Evolutionary conservation across 1,140 invertebrate genomes (phyloP).

Genomic region (Whitmania pigra): DNA sequence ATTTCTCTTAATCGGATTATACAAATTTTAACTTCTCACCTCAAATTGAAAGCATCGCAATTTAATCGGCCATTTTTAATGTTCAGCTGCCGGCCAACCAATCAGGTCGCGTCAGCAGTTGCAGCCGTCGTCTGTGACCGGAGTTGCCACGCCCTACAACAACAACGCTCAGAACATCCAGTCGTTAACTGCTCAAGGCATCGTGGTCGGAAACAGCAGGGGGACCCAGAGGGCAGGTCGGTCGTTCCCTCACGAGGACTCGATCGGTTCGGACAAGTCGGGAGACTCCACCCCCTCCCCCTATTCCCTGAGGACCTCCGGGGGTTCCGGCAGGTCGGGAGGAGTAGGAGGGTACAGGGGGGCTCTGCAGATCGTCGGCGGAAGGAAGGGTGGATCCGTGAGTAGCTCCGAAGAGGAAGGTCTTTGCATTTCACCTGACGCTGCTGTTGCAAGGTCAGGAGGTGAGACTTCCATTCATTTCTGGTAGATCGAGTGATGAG

Average conservation of each 20-base stretch:
- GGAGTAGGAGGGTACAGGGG: neutral
- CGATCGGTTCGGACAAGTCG: neutral
- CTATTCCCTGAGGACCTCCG: neutral
- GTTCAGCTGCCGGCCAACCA: too few species aligned
- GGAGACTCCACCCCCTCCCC: neutral
- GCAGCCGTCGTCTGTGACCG: neutral
- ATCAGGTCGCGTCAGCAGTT: neutral
- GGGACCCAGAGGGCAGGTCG: neutral
- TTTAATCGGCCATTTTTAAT: too few species aligned
- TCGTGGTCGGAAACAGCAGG: neutral
- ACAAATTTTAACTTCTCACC: too few species aligned
- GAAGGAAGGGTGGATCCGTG: neutral
- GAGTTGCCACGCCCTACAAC: too few species aligned
- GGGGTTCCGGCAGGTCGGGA: neutral
- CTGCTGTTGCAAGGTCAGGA: too few species aligned
- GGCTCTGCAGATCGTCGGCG: neutral
- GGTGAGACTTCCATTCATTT: too few species aligned
- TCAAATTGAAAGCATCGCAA: too few species aligned
- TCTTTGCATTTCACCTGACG: too few species aligned
- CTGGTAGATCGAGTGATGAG: too few species aligned
- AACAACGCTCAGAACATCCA: too few species aligned
- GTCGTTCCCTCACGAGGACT: neutral
- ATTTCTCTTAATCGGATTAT: too few species aligned
- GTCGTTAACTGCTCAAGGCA: too few species aligned
- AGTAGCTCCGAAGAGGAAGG: constrained; percentile 10